Percentiles rank a stretch among this genome's conserved stretches.
phyloP scores from a whole-genome alignment of 2,888 invertebrate species.

The Sinodicranocentrus sp. region DNA sequence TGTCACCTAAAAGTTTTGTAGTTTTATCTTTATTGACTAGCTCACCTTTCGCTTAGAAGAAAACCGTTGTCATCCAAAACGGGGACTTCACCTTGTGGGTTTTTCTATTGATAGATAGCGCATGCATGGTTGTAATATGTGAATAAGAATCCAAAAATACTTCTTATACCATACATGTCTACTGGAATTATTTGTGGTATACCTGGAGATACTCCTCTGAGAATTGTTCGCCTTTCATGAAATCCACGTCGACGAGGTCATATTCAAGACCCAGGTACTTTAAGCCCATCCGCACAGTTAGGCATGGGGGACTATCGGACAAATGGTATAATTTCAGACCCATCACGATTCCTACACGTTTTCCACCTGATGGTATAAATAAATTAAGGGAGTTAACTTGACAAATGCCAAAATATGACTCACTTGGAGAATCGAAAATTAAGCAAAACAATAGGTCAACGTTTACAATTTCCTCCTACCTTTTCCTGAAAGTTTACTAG shows the following conservation, averaged over 20 bases:
- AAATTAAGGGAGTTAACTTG: too few species aligned
- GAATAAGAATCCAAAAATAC: too few species aligned
- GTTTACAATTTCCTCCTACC: too few species aligned
- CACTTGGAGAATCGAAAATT: too few species aligned
- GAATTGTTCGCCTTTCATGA: constrained; percentile 84
- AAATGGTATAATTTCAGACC: constrained; percentile 85
- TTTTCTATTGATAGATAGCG: constrained; percentile 73
- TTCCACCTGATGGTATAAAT: constrained; percentile 66
- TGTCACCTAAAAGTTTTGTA: too few species aligned
- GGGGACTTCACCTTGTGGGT: constrained; percentile 81
- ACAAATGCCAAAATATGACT: too few species aligned
- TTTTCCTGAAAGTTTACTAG: constrained; percentile 61
- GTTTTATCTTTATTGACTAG: too few species aligned
- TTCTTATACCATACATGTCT: neutral
- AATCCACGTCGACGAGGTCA: constrained; percentile 85
- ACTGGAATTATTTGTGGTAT: constrained; percentile 1
- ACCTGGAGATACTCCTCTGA: constrained; percentile 75
- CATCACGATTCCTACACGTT: constrained; percentile 75
- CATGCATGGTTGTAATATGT: too few species aligned
- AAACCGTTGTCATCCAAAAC: constrained; percentile 89
- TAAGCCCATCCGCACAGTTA: constrained; percentile 85
- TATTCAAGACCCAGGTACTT: constrained; percentile 84
- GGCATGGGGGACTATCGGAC: constrained; percentile 88
- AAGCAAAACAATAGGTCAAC: too few species aligned
- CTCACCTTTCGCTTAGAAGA: constrained; percentile 87